phyloP scores from a whole-genome alignment of 64 coral and sea anemone genomes.

The Catalaphyllia jardinei region DNA sequence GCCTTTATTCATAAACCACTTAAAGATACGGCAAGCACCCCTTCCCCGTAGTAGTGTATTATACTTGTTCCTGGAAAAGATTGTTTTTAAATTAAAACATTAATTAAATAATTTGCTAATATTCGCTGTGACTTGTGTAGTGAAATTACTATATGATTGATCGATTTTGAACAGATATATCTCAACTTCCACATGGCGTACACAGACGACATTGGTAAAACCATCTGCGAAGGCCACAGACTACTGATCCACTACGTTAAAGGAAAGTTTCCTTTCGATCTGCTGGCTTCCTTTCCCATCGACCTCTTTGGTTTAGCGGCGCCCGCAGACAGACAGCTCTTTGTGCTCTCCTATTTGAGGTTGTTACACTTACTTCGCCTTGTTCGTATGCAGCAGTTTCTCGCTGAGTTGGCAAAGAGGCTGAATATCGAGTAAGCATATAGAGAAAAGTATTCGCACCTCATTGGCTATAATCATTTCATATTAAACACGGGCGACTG shows the following conservation, averaged over 20 bases:
- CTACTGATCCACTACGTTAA: slow-evolving; percentile 68
- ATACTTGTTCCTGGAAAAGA: too few species aligned
- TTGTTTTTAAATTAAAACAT: too few species aligned
- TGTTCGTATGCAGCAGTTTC: slow-evolving; percentile 81
- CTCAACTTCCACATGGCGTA: slow-evolving; percentile 80
- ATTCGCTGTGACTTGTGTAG: too few species aligned
- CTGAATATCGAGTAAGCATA: slow-evolving; percentile 82
- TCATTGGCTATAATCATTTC: too few species aligned
- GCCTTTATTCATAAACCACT: too few species aligned
- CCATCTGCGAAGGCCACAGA: slow-evolving; percentile 51
- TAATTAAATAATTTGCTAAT: too few species aligned
- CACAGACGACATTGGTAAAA: slow-evolving; percentile 66
- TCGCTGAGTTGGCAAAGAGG: slow-evolving; percentile 56
- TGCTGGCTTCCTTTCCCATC: slow-evolving; percentile 75
- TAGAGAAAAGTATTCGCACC: too few species aligned
- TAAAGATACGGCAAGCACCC: too few species aligned
- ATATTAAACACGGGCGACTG: too few species aligned
- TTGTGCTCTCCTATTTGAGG: slow-evolving; percentile 70
- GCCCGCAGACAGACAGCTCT: slow-evolving; percentile 55
- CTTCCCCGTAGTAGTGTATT: too few species aligned
- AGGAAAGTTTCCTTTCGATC: slow-evolving; percentile 68
- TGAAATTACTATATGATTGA: too few species aligned
- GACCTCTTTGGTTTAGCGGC: slow-evolving; percentile 78
- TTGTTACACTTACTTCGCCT: slow-evolving; percentile 73
- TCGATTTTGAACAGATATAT: slow-evolving; percentile 58